Evolutionary conservation across 2,888 invertebrate species (phyloP).

Genomic region (Ophion ellenae): DNA sequence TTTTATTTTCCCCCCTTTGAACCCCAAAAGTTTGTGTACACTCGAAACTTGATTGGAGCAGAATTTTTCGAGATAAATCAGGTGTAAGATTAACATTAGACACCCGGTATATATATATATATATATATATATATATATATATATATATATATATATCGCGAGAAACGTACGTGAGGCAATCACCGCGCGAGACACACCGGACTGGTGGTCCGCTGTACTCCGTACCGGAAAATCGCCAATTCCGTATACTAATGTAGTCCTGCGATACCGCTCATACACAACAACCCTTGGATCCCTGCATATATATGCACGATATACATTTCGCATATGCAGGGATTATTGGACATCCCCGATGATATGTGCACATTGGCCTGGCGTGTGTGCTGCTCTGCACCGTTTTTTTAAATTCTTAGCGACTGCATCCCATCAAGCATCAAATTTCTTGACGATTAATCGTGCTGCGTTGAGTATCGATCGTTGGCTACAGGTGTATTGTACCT

Average conservation of each 20-base stretch:
- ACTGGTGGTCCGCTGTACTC: conserved; percentile 54
- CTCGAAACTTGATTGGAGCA: too few relatives aligned
- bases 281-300: background rate
- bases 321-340: background rate
- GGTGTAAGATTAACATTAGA: too few relatives aligned
- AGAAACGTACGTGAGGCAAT: conserved; percentile 70
- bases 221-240: conserved; percentile 64
- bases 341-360: background rate
- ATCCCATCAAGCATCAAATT: too few relatives aligned
- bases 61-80: too few relatives aligned
- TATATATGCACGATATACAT: background rate
- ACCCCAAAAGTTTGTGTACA: too few relatives aligned
- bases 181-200: conserved; percentile 60
- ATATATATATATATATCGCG: conserved; percentile 33
- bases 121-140: background rate
- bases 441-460: too few relatives aligned
- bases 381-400: background rate
- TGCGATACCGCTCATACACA: background rate
- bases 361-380: background rate
- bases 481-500: too few relatives aligned
- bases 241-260: conserved; percentile 26
- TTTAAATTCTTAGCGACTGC: background rate
- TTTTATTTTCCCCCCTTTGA: too few relatives aligned
- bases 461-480: too few relatives aligned
- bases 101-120: background rate